Evolutionary conservation across 92 coral and sea anemone genomes (phyloP), one percentile per base, ranked within the genome.

Genomic region (Umimayanthus kanabou): DNA sequence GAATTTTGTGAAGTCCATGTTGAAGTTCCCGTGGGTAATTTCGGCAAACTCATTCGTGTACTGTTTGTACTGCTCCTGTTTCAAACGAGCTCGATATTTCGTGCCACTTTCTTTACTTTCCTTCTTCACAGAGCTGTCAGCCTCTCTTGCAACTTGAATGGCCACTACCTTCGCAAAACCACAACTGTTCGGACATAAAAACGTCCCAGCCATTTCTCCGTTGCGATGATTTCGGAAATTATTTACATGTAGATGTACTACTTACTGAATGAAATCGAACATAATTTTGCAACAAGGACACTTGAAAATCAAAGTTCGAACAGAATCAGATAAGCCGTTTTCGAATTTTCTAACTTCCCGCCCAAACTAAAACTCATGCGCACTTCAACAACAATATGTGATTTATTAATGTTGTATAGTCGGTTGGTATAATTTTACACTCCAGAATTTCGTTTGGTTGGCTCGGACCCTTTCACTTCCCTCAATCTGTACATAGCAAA

Each of bases 171-270:
- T 91, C 6, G 88, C 92, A 80, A 89, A 84, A 73, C 93, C 92
- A 25, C 93, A 91, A 70, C 92, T 89, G 47, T 70, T 89, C 25
- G 90, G 92, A 81, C 88, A 89, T 70, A 92, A 79, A 92, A 92
- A 89, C 85, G 90, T 81, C 73, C 89, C 92, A 65, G 92, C 61
- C 92, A 84, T 91, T 70, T 23, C 15, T 11, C 11, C 11, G 15
- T n/a, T n/a, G 58, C 18, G 4, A 53, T 53, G 18, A 53, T 53
- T 53, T 53, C 58, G 58, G 18, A 53, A 53, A 53, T 14, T 53
- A 53, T 53, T 53, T 53, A 53, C 58, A 53, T 53, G 58, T 13
- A 53, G 18, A 53, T 53, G 58, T 53, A 53, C 58, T 53, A 53
- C 58, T 53, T 53, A 53, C 42, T 75, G n/a, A 75, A 39, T 53